Conservation (phyloP, 2,797 vertebrate genomes). For the Galagoides demidoff region DNA sequence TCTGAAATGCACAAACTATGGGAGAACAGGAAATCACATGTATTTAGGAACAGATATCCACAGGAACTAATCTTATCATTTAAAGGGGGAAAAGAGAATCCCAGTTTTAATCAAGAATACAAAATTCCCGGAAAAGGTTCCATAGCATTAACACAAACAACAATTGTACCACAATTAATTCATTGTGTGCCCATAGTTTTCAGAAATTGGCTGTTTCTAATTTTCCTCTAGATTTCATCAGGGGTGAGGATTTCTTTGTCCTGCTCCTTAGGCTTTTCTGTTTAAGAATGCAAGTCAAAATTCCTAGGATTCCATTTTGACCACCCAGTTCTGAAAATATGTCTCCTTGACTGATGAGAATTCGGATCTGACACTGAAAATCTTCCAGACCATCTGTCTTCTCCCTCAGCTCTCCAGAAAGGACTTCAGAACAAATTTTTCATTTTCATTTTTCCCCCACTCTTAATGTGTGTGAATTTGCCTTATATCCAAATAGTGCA, state of each 20-base stretch:
- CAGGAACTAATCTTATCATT: not conserved
- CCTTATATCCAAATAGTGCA: slow-evolving; percentile 77
- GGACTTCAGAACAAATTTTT: slow-evolving; percentile 67
- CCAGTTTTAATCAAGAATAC: slow-evolving; percentile 37
- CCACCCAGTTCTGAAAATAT: not conserved
- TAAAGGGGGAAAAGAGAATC: not conserved
- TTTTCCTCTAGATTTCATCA: slow-evolving; percentile 51
- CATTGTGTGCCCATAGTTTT: slow-evolving; percentile 33
- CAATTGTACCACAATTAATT: not conserved
- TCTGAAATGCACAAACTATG: not conserved
- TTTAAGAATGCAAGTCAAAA: slow-evolving; percentile 38
- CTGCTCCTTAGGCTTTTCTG: not conserved
- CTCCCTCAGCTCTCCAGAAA: slow-evolving; percentile 59
- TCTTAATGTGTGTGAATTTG: slow-evolving; percentile 65
- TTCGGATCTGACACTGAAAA: slow-evolving; percentile 40
- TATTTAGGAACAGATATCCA: not conserved
- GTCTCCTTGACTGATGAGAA: slow-evolving; percentile 48
- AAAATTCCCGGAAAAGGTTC: not conserved
- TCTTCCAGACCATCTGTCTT: slow-evolving; percentile 62
- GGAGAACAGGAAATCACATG: not conserved
- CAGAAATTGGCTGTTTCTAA: slow-evolving; percentile 57
- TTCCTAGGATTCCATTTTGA: not conserved
- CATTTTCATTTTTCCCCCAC: slow-evolving; percentile 73
- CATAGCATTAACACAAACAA: slow-evolving; percentile 49
- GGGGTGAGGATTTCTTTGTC: slow-evolving; percentile 29